Evolutionary conservation across 2,797 vertebrate species (phyloP).

Genomic region (Pelodytes ibericus): DNA sequence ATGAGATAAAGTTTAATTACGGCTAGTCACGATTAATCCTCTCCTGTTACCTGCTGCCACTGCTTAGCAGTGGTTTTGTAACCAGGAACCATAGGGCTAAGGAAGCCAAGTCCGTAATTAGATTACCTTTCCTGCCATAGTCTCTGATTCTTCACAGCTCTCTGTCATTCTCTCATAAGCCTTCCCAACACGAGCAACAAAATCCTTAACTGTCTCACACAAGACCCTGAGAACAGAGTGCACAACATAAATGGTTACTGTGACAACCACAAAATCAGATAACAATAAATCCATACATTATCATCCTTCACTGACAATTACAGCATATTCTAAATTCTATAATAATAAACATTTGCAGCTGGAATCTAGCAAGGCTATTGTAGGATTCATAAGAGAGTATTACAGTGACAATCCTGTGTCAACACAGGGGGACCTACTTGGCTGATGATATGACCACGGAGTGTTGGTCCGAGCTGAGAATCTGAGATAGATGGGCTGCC

Average conservation of each 20-base stretch:
- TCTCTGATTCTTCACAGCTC: conserved; percentile 88
- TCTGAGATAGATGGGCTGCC: conserved; percentile 93
- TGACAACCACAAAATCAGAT: no score
- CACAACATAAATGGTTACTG: background rate
- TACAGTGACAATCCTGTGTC: background rate
- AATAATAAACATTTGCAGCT: no score
- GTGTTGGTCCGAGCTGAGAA: conserved; percentile 95
- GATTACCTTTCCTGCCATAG: conserved; percentile 93
- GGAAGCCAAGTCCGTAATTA: no score
- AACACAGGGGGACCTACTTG: conserved; percentile 80
- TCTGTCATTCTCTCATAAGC: conserved; percentile 93
- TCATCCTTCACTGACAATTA: no score
- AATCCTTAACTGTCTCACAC: conserved; percentile 97
- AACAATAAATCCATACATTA: no score
- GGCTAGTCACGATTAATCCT: no score
- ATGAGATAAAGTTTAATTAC: no score
- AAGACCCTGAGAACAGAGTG: conserved; percentile 79
- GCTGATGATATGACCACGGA: conserved; percentile 96
- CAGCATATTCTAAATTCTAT: no score
- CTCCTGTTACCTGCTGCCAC: background rate
- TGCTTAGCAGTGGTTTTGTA: background rate
- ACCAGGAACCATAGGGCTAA: conserved; percentile 1
- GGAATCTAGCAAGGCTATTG: no score
- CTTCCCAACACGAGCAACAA: conserved; percentile 92
- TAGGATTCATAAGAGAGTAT: no score